Evolutionary conservation across 2,113 vertebrate genomes (phyloP).

Genomic region (Alexandromys fortis): DNA sequence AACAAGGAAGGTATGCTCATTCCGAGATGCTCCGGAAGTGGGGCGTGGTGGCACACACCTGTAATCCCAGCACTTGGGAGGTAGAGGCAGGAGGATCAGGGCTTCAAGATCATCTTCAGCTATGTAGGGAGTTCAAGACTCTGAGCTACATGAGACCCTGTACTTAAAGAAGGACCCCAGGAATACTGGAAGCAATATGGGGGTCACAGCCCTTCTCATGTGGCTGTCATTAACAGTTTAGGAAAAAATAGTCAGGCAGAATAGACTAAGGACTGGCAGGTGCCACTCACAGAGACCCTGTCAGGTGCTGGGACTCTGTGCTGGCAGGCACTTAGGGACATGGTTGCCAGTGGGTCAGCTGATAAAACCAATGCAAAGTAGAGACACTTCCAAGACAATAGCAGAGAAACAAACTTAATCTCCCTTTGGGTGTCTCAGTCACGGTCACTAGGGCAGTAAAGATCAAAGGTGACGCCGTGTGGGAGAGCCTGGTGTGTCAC

Average conservation of each 20-base stretch:
- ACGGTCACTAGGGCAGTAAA: background rate
- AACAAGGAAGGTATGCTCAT: background rate
- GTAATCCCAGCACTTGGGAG: background rate
- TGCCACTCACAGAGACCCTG: background rate
- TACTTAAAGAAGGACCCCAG: background rate
- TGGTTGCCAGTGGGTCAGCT: background rate
- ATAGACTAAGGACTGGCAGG: background rate
- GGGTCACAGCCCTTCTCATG: background rate
- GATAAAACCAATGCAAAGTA: background rate
- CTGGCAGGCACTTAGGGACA: background rate
- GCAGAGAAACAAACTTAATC: background rate
- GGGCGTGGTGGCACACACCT: background rate
- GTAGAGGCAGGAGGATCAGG: background rate
- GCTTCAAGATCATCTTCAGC: background rate
- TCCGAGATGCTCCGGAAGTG: background rate
- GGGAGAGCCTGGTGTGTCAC: background rate
- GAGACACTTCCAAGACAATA: background rate
- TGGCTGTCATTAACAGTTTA: background rate
- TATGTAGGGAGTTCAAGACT: background rate
- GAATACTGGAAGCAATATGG: background rate
- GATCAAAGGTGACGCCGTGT: background rate
- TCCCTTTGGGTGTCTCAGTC: background rate
- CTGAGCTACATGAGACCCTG: background rate
- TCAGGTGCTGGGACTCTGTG: background rate
- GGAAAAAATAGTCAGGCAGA: background rate